Evolutionary conservation across 2,113 vertebrate genomes (phyloP).

Genomic region (Isurus oxyrinchus): DNA sequence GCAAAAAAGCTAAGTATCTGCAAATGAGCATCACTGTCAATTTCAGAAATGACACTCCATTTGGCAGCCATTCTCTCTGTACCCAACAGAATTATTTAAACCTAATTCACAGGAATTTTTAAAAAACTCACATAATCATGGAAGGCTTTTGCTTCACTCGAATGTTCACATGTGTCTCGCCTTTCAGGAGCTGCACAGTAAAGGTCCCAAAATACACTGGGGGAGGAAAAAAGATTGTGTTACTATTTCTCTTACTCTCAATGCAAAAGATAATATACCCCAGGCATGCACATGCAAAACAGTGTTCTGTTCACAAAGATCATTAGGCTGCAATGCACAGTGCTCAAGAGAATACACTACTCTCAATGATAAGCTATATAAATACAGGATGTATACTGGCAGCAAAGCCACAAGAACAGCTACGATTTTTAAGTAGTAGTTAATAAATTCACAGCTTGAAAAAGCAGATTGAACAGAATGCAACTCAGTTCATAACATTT

Average conservation of each 20-base stretch:
- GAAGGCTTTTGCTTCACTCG: constrained; percentile 99
- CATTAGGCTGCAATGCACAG: constrained; percentile 40
- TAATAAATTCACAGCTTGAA: neutral
- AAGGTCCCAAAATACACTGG: constrained; percentile 98
- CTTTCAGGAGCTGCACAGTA: constrained; percentile 98
- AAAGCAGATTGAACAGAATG: neutral
- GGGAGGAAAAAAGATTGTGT: constrained; percentile 44
- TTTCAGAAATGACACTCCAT: constrained; percentile 28
- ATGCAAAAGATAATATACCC: neutral
- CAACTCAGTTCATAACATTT: neutral
- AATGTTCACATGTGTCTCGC: constrained; percentile 98
- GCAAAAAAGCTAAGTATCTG: neutral
- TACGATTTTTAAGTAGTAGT: neutral
- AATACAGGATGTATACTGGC: neutral
- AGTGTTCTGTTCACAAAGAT: constrained; percentile 41
- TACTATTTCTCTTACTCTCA: constrained; percentile 41
- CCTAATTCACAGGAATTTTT: constrained; percentile 53
- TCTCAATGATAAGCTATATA: neutral
- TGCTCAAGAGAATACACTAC: neutral
- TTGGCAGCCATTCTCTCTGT: constrained; percentile 35
- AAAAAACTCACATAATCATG: constrained; percentile 96
- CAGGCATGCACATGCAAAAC: constrained; percentile 17
- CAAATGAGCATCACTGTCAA: constrained; percentile 16
- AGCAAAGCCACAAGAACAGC: neutral
- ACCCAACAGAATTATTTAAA: constrained; percentile 49